Evolutionary conservation across 2,797 vertebrate species (phyloP).

Genomic region (Labeo calbasu): DNA sequence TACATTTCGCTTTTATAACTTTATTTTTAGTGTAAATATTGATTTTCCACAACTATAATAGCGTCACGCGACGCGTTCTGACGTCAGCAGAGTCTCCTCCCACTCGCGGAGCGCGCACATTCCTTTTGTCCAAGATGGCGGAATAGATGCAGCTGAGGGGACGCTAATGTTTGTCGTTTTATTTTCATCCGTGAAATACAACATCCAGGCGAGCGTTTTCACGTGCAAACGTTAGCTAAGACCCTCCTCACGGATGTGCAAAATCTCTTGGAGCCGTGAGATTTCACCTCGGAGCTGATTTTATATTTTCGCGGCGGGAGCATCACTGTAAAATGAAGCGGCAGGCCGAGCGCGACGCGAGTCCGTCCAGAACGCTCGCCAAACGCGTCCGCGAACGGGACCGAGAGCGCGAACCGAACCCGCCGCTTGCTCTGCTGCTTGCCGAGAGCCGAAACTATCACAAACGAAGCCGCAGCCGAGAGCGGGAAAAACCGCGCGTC

Average conservation of each 20-base stretch:
- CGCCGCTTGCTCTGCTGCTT: conserved; percentile 76
- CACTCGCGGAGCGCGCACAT: conserved; percentile 80
- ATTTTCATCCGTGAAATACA: conserved; percentile 53
- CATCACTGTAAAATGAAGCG: conserved; percentile 88
- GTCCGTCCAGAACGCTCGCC: conserved; percentile 79
- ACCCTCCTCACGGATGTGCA: conserved; percentile 24
- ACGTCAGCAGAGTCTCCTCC: conserved; percentile 66
- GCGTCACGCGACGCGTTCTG: conserved; percentile 41
- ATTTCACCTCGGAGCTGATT: conserved; percentile 58
- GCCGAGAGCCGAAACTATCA: conserved; percentile 77
- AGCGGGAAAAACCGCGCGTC: conserved; percentile 77
- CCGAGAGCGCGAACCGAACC: conserved; percentile 68
- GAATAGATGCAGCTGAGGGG: conserved; percentile 66
- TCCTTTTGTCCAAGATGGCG: conserved; percentile 99
- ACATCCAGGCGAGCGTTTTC: conserved; percentile 22
- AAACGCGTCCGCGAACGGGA: conserved; percentile 85
- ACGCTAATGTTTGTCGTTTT: conserved; percentile 73
- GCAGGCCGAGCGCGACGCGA: conserved; percentile 89
- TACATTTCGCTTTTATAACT: background rate
- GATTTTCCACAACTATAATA: background rate
- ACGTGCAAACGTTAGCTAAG: conserved; percentile 1
- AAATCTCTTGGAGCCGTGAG: conserved; percentile 48
- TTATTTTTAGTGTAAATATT: background rate
- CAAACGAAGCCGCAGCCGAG: conserved; percentile 80
- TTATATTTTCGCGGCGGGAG: conserved; percentile 66